Evolutionary conservation across 2,888 invertebrate species (phyloP), one percentile per base, ranked within the genome.

Genomic region (Eupithecia centaureata): DNA sequence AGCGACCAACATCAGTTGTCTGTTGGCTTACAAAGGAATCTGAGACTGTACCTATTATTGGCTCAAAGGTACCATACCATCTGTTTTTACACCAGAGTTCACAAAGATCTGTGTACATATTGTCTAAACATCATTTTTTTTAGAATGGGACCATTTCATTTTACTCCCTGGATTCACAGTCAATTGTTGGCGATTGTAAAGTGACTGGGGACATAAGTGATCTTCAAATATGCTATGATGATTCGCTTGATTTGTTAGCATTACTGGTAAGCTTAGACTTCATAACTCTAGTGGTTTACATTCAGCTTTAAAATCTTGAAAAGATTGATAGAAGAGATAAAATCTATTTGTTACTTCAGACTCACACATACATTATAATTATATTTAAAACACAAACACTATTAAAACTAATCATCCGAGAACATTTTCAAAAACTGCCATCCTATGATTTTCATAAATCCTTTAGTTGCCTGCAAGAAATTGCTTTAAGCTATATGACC

Each of bases 11-110:
- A 13, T 94, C 95, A 66, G 94, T 95, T 7, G 94, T 95, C 13
- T 97, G 97, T 96, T 97, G 97, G 97, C 95, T 96, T 76, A 96
- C 96, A 13, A 90, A 95, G 71, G 95, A 95, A 77, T 95, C 95
- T 35, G 95, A 96, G 73, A 96, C 95, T 81, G 94, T 96, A 75
- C 94, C 96, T 57, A 94, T 96, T 70, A 94, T 96, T 77, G 96
- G 96, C n/a, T 95, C 95, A 76, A 95, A 96, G 90, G 94, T 93
- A 82, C 61, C 47, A 13, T 73, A 13, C n/a, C n/a, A n/a, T 22
- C 22, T 30, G 27, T 30, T 56, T 8, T 56, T 22, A 47, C 18
- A 47, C 22, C 12, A 0, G 1, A 8, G 42, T 10, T n/a, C 18
- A 42, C 4, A 42, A 18, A 18, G 0, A 38, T 10, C 18, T 42